phyloP scores from a whole-genome alignment of 2,888 invertebrate species.

The Hemithea aestivaria region DNA sequence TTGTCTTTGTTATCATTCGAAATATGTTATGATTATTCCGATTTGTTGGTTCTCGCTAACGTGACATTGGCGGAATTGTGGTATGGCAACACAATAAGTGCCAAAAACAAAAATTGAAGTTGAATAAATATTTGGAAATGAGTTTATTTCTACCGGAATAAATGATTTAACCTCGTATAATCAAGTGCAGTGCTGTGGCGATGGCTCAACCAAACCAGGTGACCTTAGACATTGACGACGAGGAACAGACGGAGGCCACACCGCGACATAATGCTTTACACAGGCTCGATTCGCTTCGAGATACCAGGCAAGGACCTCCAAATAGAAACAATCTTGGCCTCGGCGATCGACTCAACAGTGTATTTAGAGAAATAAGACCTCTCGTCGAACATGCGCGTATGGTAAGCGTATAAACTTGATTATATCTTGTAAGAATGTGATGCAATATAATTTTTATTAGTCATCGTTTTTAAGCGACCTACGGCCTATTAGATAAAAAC shows the following conservation, averaged over 20 bases:
- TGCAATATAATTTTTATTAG: conserved; percentile 26
- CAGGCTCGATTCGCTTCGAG: conserved; percentile 49
- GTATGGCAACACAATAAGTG: too few relatives aligned
- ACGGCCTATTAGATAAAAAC: neutral
- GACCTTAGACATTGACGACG: conserved; percentile 64
- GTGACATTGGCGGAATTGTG: too few relatives aligned
- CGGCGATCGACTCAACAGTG: conserved; percentile 66
- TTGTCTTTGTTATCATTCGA: too few relatives aligned
- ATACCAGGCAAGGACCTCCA: conserved; percentile 47
- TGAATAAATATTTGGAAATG: conserved; percentile 41
- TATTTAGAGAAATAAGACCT: conserved; percentile 82
- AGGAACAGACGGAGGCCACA: conserved; percentile 46
- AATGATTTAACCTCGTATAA: neutral
- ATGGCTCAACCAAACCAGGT: conserved; percentile 71
- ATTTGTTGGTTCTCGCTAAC: too few relatives aligned
- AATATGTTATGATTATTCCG: too few relatives aligned
- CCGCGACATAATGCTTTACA: conserved; percentile 51
- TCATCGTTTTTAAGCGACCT: conserved; percentile 11
- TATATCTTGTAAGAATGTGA: conserved; percentile 19
- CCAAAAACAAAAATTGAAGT: too few relatives aligned
- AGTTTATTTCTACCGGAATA: conserved; percentile 12
- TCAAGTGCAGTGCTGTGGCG: conserved; percentile 10
- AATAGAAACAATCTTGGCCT: conserved; percentile 61
- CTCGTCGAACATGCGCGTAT: conserved; percentile 81
- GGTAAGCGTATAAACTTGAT: conserved; percentile 42